phyloP scores from a whole-genome alignment of 2,888 invertebrate genomes.

The Torymus aiolomorphi region DNA sequence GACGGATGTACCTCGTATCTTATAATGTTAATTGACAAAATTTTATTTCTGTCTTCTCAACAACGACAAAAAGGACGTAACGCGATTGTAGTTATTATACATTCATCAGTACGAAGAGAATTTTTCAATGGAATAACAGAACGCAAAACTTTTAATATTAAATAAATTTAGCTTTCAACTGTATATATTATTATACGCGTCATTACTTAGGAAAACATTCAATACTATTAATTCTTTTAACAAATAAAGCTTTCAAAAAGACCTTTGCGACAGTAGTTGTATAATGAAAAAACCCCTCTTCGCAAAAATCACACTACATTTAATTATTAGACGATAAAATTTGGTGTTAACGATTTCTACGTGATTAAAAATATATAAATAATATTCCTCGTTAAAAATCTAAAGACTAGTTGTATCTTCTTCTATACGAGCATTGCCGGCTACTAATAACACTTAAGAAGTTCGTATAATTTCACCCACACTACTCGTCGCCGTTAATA shows the following conservation, averaged over 20 bases:
- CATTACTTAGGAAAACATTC: no score
- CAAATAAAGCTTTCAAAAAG: no score
- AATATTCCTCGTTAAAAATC: slow-evolving; percentile 40
- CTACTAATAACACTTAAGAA: no score
- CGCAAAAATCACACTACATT: no score
- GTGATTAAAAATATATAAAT: slow-evolving; percentile 43
- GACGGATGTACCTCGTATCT: background rate
- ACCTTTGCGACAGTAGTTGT: no score
- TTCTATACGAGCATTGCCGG: background rate
- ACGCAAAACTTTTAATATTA: no score
- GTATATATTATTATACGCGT: background rate
- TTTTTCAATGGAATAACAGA: no score
- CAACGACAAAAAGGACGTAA: slow-evolving; percentile 4
- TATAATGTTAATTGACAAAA: slow-evolving; percentile 3
- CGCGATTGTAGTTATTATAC: slow-evolving; percentile 2
- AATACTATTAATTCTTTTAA: no score
- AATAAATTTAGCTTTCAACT: background rate
- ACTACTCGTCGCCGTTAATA: no score
- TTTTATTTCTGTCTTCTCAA: slow-evolving; percentile 2
- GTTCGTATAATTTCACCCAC: no score
- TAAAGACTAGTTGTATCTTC: slow-evolving; percentile 49
- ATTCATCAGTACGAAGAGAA: background rate
- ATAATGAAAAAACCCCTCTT: no score
- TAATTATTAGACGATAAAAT: slow-evolving; percentile 32
- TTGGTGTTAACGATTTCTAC: slow-evolving; percentile 44